Evolutionary conservation across 92 coral and sea anemone genomes (phyloP).

Genomic region (Plumapathes pennacea): DNA sequence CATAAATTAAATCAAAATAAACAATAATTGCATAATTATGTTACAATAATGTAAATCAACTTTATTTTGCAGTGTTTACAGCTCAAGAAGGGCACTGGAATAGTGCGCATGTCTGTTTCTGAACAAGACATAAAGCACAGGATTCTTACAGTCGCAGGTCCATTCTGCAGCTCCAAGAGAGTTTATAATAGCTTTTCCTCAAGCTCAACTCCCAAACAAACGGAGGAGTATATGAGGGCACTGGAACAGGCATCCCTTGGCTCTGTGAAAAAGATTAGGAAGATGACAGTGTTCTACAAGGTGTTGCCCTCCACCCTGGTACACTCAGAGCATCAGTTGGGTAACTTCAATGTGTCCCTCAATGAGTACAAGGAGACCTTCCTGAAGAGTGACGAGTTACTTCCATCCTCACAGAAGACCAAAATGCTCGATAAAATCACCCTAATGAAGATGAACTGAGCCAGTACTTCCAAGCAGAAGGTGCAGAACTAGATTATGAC

Average conservation of each 20-base stretch:
- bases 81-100: conserved; percentile 20
- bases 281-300: conserved; percentile 25
- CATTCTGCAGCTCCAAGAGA: conserved; percentile 15
- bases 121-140: conserved; percentile 23
- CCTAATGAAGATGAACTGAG: too few species aligned
- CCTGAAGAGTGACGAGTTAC: neutral
- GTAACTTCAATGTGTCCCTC: neutral
- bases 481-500: too few species aligned
- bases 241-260: conserved; percentile 3
- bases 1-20: too few species aligned
- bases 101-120: conserved; percentile 21
- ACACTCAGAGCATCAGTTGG: neutral
- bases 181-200: conserved; percentile 22
- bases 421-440: neutral
- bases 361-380: neutral
- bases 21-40: too few species aligned
- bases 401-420: neutral
- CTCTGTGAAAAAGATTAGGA: conserved; percentile 8
- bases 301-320: conserved; percentile 14
- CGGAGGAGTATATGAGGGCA: conserved; percentile 2
- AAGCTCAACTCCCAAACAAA: conserved; percentile 15
- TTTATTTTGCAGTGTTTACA: conserved; percentile 17
- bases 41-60: too few species aligned
- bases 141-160: conserved; percentile 10
- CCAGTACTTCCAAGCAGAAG: too few species aligned